A percentile compares a stretch with the other conserved stretches of the same genome.
These are phyloP conservation scores for Andrena bucephala DNA, from an alignment of 2,888 invertebrate species.

Conservation along the genomic window DNA sequence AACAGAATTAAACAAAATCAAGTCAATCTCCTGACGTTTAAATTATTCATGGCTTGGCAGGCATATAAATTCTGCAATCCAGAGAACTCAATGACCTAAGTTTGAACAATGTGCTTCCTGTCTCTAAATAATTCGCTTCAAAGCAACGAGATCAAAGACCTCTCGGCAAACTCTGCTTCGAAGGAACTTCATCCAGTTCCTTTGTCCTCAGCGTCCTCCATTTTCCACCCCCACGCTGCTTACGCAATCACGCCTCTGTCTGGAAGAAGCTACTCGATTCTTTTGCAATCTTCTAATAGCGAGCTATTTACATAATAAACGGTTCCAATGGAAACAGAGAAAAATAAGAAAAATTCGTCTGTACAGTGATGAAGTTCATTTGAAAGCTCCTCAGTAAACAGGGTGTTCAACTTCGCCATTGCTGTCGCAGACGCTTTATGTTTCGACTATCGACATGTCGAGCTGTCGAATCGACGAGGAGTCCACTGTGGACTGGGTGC, in stretches of 20 bases:
- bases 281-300: constrained; percentile 26
- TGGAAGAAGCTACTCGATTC: not conserved
- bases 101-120: no score
- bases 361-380: not conserved
- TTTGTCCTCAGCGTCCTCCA: not conserved
- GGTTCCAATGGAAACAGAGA: not conserved
- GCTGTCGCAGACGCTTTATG: not conserved
- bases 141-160: no score
- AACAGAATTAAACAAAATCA: no score
- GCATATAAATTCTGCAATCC: no score
- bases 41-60: no score
- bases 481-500: not conserved
- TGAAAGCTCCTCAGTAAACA: not conserved
- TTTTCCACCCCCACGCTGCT: not conserved
- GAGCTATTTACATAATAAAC: constrained; percentile 19
- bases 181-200: no score
- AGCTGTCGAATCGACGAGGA: not conserved
- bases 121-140: no score
- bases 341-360: not conserved
- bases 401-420: not conserved
- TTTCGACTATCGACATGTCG: not conserved
- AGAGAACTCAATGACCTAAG: no score
- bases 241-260: not conserved
- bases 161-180: no score
- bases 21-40: no score